Base-by-base conservation (phyloP, 2,113 vertebrate genomes). In the Pteruthius melanotis region DNA sequence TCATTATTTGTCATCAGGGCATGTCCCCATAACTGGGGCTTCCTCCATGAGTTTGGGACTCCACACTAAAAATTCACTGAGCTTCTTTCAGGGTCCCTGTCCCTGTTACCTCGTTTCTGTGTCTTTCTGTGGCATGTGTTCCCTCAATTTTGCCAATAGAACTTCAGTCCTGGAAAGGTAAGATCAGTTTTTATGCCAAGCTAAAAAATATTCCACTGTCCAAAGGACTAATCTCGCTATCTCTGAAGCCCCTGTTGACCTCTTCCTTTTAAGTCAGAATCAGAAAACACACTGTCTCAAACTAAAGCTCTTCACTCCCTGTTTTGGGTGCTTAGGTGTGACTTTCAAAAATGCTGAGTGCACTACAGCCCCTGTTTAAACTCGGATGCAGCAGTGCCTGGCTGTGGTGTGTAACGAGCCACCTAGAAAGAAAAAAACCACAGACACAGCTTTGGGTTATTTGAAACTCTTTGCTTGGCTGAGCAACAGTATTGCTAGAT, bases 401-500 rank as follows among this genome's bases (percentile, higher is more conserved):
- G 31, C 56, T 54, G 19, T 33, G 47, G 52, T 74, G 44, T 2
- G 6, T 40, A 81, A 37, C 0, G 4, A 92, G 44, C 37, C 60
- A 91, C 64, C 56, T 52, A 91, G 72, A 60, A 83, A 77, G 26
- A 50, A 45, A 77, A 75, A 76, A 57, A 8, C 4, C 28, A 17
- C 0, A 27, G 52, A 35, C 19, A 40, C 30, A 52, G 42, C 30
- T 92, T 54, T 87, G 64, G 28, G 27, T 44, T 92, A 13, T 70
- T 92, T 96, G 70, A 95, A 94, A 60, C 74, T 66, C 61, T 19
- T 52, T 88, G 23, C 52, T 81, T 91, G 68, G 74, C 81, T 84
- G 37, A 82, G 47, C 6, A 23, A 24, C 24, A 49, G 16, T 57
- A 18, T 37, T 83, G 37, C 87, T 87, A 83, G 61, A 64, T 53